Evolutionary conservation across 2,113 vertebrate species (phyloP), one percentile per base, ranked within the genome.

Genomic region (Silurus meridionalis): DNA sequence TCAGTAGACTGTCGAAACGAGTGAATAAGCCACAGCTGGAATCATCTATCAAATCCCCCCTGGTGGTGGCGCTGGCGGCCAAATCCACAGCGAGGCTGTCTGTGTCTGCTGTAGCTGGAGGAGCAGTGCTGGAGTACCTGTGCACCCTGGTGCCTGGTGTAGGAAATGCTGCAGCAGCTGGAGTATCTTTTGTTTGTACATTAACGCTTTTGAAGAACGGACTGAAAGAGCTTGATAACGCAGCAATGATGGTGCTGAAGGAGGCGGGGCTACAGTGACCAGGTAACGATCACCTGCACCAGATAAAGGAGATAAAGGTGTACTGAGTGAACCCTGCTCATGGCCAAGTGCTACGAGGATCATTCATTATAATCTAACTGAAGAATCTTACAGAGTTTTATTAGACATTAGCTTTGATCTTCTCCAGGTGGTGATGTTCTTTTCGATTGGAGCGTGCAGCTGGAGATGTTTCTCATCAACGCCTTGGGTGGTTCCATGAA

Each of bases 21-120:
- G 90, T 94, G 61, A 93, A 91, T 83, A 94, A 93, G 28, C 92
- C 93, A 61, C 88, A 92, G 50, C 84, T 94, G 88, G 92, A 89
- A 83, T 86, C 84, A 0, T 89, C 89, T 55, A 91, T 93, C 37
- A 90, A 87, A n/a, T 94, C 93, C 0, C 92, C 92, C 0, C 88
- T 94, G 37, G 58, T 61, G 2, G 3, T 21, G 55, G 88, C 63
- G 0, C 37, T 85, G 37, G 5, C 55, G 28, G 14, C 61, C 19
- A 71, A 81, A 48, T 46, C 84, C 58, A 11, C 83, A 0, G 8
- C 63, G 8, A 75, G 60, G 48, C 28, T 86, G 69, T 50, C 81
- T 28, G 37, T 90, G 17, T 89, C 79, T 25, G n/a, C 85, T 46
- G 5, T 84, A 52, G 64, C 37, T 8, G 17, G 13, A 4, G 7